phyloP scores from a whole-genome alignment of 2,888 invertebrate species.

The Agriopis leucophaearia region DNA sequence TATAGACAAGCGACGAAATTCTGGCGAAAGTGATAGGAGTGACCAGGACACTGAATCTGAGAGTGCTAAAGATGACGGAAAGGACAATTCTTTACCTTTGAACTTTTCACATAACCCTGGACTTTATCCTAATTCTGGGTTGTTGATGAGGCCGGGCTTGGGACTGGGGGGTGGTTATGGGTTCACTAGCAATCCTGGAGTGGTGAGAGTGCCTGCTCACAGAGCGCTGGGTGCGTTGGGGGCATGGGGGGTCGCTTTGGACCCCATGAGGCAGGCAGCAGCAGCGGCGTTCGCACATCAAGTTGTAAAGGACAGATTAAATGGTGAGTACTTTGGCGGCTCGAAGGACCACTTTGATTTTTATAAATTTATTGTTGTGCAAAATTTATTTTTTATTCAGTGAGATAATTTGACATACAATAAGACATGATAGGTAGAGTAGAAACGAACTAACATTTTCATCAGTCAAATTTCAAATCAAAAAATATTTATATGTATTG shows the following conservation, averaged over 20 bases:
- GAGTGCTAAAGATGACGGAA: conserved; percentile 79
- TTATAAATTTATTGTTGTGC: background rate
- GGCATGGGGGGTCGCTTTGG: conserved; percentile 87
- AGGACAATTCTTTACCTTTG: conserved; percentile 72
- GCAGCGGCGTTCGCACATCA: conserved; percentile 92
- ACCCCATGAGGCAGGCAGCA: conserved; percentile 88
- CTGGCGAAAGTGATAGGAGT: conserved; percentile 82
- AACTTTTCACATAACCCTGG: conserved; percentile 78
- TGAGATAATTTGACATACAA: too few relatives aligned
- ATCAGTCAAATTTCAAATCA: too few relatives aligned
- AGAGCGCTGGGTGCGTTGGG: conserved; percentile 85
- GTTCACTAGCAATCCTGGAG: conserved; percentile 90
- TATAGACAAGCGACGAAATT: conserved; percentile 83
- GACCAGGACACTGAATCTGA: conserved; percentile 83
- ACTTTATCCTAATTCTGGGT: conserved; percentile 74
- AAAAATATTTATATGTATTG: too few relatives aligned
- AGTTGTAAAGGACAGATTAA: conserved; percentile 93
- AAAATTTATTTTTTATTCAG: too few relatives aligned
- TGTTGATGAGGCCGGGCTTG: conserved; percentile 76
- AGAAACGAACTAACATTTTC: too few relatives aligned
- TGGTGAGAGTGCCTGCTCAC: conserved; percentile 94
- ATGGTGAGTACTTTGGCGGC: conserved; percentile 86
- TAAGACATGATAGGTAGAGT: too few relatives aligned
- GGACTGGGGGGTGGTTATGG: conserved; percentile 84
- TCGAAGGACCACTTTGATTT: background rate